Conservation (phyloP, 2,888 invertebrate species). For the Stenolophus ochropezus region DNA sequence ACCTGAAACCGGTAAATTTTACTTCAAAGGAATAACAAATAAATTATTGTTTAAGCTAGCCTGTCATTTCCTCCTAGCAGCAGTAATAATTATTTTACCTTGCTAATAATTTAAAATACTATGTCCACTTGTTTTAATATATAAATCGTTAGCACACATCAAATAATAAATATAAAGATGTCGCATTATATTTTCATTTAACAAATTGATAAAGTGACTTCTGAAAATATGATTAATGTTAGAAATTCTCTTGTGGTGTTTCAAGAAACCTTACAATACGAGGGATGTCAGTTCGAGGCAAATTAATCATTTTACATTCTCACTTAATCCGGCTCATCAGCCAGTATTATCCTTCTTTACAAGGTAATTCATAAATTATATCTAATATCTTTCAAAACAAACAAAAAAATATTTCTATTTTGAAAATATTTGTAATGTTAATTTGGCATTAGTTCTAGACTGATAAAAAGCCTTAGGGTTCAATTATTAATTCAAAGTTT, state of each 20-base stretch:
- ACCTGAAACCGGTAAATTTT: too few species aligned
- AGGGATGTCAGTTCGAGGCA: neutral
- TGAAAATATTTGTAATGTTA: too few species aligned
- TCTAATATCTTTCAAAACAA: neutral
- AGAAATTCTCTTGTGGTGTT: neutral
- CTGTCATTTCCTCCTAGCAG: too few species aligned
- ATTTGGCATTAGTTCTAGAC: neutral
- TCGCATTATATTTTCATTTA: too few species aligned
- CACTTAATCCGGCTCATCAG: neutral
- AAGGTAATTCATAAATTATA: neutral
- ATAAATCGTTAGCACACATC: too few species aligned
- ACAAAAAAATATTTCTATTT: too few species aligned
- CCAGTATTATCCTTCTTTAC: neutral
- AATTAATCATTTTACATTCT: neutral
- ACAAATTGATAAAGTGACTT: neutral
- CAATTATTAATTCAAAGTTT: neutral
- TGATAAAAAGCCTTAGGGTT: neutral
- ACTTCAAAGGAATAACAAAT: too few species aligned
- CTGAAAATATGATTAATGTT: neutral
- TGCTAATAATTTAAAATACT: too few species aligned
- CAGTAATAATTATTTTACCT: too few species aligned
- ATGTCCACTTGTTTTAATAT: too few species aligned
- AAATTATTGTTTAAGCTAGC: too few species aligned
- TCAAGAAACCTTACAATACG: neutral
- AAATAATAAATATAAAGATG: too few species aligned